phyloP scores from a whole-genome alignment of 2,888 invertebrate genomes.

The Cephalotes varians region DNA sequence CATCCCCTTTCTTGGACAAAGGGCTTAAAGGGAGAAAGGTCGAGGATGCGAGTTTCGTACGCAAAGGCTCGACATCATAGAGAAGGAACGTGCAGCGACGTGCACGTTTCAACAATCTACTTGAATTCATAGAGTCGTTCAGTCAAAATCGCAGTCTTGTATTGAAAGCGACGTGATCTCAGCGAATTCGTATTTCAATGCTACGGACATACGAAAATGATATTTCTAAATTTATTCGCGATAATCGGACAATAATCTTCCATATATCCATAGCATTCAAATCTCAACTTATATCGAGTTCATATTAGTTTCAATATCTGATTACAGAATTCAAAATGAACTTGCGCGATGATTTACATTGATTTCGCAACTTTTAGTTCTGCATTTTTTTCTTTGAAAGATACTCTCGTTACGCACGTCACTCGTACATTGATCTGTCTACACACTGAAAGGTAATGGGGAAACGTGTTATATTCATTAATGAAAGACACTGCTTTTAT shows the following conservation, averaged over 20 bases:
- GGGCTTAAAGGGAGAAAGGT: slow-evolving; percentile 11
- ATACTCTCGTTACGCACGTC: slow-evolving; percentile 8
- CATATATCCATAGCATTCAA: neutral
- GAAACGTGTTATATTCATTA: slow-evolving; percentile 63
- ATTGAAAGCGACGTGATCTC: neutral
- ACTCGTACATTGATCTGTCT: slow-evolving; percentile 37
- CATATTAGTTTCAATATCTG: neutral
- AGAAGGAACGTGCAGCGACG: neutral
- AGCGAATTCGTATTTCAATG: neutral
- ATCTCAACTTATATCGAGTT: neutral
- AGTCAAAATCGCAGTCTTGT: slow-evolving; percentile 24
- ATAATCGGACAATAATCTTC: neutral
- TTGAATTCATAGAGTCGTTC: slow-evolving; percentile 6
- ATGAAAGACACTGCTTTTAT: slow-evolving; percentile 74
- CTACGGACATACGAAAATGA: neutral
- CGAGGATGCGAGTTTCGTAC: slow-evolving; percentile 49
- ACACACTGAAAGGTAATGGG: slow-evolving; percentile 46
- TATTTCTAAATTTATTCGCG: neutral
- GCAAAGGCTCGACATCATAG: slow-evolving; percentile 39
- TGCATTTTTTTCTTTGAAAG: neutral
- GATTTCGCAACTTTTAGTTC: slow-evolving; percentile 24
- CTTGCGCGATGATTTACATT: neutral
- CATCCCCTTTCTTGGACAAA: slow-evolving; percentile 26
- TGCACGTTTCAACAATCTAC: slow-evolving; percentile 7
- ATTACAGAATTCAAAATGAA: neutral